Evolutionary conservation across 2,888 invertebrate species (phyloP), one percentile per base, ranked within the genome.

Genomic region (Drosophila mercatorum): DNA sequence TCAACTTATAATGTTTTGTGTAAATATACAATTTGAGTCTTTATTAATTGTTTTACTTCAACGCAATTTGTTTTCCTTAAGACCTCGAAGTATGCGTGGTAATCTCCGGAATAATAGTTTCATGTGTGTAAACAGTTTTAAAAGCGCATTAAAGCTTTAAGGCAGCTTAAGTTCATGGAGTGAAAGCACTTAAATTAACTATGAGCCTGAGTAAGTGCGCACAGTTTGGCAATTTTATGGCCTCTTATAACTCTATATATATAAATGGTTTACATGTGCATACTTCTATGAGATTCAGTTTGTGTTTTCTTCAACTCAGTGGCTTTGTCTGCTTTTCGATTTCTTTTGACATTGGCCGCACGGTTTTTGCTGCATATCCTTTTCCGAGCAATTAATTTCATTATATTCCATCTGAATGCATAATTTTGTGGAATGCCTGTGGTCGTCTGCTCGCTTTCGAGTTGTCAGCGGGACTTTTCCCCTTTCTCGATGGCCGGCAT

Each of bases 371-470:
- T 46, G 70, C 60, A 63, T 60, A 49, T 65, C 49, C 60, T 46
- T 82, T 80, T 80, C 71, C 85, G 61, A 65, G 64, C 80, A 80
- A 88, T 85, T 83, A 80, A 86, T 83, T 85, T 73, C 73, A 83
- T 81, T 77, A 73, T 72, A 75, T 86, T 73, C 80, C 68, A 68
- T 47, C 61, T 66, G 79, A 71, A 59, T 80, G 86, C 83, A 86
- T 79, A 81, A 84, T 84, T 76, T 77, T 46, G 49, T 40, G 55
- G 52, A 78, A 63, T 66, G 67, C 44, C 58, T 31, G 58, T 38
- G 64, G 65, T 61, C 52, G 65, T 58, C 52, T 44, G 55, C 17
- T 17, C 52, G 47, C 63, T 68, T 62, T 65, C 58, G 64, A 81
- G 81, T 72, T 80, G 72, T 85, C 78, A 74, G 72, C 78, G 65